These are phyloP conservation scores for Chaetodon trifascialis DNA, from an alignment of 2,113 vertebrate species.

Conservation along the genomic window DNA sequence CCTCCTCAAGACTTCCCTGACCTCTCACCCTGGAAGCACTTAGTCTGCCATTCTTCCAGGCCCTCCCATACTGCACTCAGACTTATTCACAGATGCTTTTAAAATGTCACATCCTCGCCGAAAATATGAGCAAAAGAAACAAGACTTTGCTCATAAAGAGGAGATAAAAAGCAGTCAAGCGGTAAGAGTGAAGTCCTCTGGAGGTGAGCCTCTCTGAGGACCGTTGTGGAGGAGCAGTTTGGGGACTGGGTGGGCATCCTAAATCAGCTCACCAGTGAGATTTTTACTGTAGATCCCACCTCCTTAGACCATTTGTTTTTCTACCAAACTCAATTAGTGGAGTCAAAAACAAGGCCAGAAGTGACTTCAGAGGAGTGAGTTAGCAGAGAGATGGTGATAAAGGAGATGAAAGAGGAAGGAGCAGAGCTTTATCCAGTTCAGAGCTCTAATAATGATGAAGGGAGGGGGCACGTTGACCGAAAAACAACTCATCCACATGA, in stretches of 20 bases:
- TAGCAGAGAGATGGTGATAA: slow-evolving; percentile 67
- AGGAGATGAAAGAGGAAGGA: slow-evolving; percentile 71
- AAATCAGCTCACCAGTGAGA: slow-evolving; percentile 68
- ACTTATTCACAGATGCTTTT: slow-evolving; percentile 57
- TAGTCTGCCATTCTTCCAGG: slow-evolving; percentile 58
- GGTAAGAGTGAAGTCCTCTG: slow-evolving; percentile 5
- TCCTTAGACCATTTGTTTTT: slow-evolving; percentile 71
- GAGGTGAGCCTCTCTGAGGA: slow-evolving; percentile 35
- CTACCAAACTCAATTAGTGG: slow-evolving; percentile 74
- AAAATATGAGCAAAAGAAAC: slow-evolving; percentile 54
- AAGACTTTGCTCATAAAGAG: slow-evolving; percentile 55
- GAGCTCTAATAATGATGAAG: slow-evolving; percentile 43
- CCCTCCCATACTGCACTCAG: slow-evolving; percentile 50
- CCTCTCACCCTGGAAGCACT: slow-evolving; percentile 74
- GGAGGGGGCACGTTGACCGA: background rate
- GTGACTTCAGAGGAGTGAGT: slow-evolving; percentile 63
- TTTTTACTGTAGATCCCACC: slow-evolving; percentile 49
- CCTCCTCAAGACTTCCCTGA: slow-evolving; percentile 50
- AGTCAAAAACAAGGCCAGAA: slow-evolving; percentile 66
- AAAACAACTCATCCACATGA: slow-evolving; percentile 21
- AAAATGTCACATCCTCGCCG: slow-evolving; percentile 53
- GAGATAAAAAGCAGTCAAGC: slow-evolving; percentile 58
- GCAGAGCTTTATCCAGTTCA: slow-evolving; percentile 38
- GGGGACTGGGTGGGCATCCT: slow-evolving; percentile 69
- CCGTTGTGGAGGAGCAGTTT: slow-evolving; percentile 21